phyloP scores from a whole-genome alignment of 2,113 vertebrate species.

The Micronycteris hirsuta region DNA sequence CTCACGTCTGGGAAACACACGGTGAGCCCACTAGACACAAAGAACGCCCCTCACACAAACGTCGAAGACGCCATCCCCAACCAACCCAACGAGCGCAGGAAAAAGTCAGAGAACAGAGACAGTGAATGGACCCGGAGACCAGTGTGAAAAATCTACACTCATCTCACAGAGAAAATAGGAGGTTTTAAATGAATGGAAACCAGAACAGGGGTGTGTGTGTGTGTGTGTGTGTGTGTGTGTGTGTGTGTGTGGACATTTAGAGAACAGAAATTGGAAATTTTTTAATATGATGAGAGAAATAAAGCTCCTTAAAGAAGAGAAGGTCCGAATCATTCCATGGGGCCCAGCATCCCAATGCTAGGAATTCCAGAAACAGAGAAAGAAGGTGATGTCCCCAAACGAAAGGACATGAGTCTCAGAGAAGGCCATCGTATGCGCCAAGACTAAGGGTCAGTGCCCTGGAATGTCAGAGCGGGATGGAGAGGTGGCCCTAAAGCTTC shows the following conservation, averaged over 20 bases:
- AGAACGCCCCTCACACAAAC: background rate
- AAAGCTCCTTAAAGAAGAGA: background rate
- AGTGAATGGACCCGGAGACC: background rate
- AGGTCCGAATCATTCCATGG: background rate
- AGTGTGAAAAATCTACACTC: background rate
- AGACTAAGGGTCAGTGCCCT: accelerated
- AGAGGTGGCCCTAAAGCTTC: too few relatives aligned
- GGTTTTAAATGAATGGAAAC: background rate
- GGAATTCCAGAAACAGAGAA: background rate
- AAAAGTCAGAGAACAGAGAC: background rate
- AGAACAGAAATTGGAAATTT: background rate
- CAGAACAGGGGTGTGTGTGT: background rate
- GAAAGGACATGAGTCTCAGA: accelerated
- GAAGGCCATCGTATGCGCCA: accelerated
- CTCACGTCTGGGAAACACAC: background rate
- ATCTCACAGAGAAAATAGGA: background rate
- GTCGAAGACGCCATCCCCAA: background rate
- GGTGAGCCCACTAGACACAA: background rate
- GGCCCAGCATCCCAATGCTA: accelerated
- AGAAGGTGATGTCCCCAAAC: background rate
- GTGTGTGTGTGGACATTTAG: background rate
- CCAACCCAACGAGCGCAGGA: background rate
- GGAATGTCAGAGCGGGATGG: background rate
- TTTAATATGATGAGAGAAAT: background rate
- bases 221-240: too few relatives aligned